Conservation (phyloP, 2,888 invertebrate genomes). For the Rhorus exstirpatorius region DNA sequence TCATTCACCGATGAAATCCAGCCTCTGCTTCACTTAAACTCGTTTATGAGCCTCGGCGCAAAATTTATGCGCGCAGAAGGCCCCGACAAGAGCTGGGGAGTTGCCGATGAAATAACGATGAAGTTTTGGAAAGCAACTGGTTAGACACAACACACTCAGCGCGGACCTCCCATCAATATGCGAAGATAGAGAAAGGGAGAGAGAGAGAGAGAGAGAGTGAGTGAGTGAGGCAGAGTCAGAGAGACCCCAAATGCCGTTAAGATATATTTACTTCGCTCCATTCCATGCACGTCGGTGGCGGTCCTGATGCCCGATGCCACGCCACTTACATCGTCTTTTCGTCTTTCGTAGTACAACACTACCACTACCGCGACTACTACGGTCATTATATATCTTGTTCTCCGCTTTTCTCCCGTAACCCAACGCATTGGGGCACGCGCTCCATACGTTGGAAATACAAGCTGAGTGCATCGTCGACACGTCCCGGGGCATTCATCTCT, state of each 20-base stretch:
- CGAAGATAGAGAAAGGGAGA: constrained; percentile 62
- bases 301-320: constrained; percentile 71
- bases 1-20: constrained; percentile 23
- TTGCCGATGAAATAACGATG: constrained; percentile 62
- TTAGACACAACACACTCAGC: constrained; percentile 86
- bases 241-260: constrained; percentile 80
- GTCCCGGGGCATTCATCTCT: constrained; percentile 82
- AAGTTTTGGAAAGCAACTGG: constrained; percentile 77
- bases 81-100: not conserved
- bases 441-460: constrained; percentile 75
- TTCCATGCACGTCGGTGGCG: constrained; percentile 76
- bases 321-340: constrained; percentile 70
- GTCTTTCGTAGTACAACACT: constrained; percentile 29
- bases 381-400: constrained; percentile 3
- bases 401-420: constrained; percentile 20
- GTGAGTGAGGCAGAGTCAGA: constrained; percentile 33
- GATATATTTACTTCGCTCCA: constrained; percentile 84
- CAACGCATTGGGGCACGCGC: constrained; percentile 49
- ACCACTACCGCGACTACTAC: too few species aligned
- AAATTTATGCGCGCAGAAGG: not conserved
- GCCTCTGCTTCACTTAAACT: not conserved
- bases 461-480: constrained; percentile 83
- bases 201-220: constrained; percentile 14
- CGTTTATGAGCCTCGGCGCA: not conserved
- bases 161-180: constrained; percentile 84